phyloP scores from a whole-genome alignment of 2,113 vertebrate genomes.

The Leptobrachium ailaonicum region DNA sequence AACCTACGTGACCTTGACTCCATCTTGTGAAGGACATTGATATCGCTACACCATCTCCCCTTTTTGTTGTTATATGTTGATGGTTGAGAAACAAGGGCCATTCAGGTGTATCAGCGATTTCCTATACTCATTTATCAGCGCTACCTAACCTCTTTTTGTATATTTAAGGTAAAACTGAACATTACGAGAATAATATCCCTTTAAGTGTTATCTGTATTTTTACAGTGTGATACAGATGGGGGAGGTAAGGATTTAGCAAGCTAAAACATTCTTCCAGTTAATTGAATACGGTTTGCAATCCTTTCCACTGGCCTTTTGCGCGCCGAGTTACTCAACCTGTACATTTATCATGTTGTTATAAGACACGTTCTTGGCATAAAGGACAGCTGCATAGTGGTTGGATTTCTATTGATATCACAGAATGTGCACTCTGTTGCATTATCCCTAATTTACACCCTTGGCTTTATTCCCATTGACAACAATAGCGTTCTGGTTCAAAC shows the following conservation, averaged over 20 bases:
- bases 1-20: too few relatives aligned
- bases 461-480: conserved; percentile 59
- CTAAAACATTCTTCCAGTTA: neutral
- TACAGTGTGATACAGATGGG: too few relatives aligned
- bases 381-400: conserved; percentile 50
- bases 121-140: too few relatives aligned
- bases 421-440: conserved; percentile 38
- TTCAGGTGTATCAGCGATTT: too few relatives aligned
- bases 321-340: neutral
- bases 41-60: too few relatives aligned
- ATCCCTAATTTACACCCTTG: conserved; percentile 57
- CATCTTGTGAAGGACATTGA: too few relatives aligned
- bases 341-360: conserved; percentile 41
- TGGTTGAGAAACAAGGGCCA: too few relatives aligned
- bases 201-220: too few relatives aligned
- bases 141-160: too few relatives aligned
- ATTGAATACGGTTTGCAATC: neutral
- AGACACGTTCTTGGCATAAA: fast-evolving
- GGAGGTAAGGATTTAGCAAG: neutral
- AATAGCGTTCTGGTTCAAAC: conserved; percentile 60
- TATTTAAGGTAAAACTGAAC: too few relatives aligned
- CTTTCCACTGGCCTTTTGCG: neutral
- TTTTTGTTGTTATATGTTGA: too few relatives aligned
- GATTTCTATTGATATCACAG: conserved; percentile 51
- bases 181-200: too few relatives aligned